Conservation (phyloP, 2,797 vertebrate genomes). For the Aeoliscus strigatus region DNA sequence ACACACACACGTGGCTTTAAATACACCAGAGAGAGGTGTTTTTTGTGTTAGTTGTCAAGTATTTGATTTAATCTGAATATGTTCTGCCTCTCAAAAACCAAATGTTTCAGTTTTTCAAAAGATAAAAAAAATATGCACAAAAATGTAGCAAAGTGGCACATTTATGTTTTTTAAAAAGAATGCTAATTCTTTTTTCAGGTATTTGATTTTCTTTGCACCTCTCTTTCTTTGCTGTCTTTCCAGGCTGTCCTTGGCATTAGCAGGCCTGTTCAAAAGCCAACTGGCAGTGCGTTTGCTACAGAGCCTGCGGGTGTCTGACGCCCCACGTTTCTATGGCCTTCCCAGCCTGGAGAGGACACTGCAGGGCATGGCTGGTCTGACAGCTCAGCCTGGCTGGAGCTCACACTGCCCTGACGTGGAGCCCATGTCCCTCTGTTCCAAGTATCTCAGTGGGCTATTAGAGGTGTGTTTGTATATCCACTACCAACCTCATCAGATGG, state of each 20-base stretch:
- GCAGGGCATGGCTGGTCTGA: conserved; percentile 86
- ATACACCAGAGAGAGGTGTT: no score
- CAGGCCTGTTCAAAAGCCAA: conserved; percentile 83
- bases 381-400: conserved; percentile 88
- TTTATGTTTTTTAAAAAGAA: background rate
- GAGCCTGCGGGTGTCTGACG: conserved; percentile 86
- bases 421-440: conserved; percentile 80
- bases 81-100: no score
- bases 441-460: conserved; percentile 87
- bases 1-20: conserved; percentile 1
- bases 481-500: conserved; percentile 18
- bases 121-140: conserved; percentile 1
- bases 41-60: background rate
- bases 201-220: conserved; percentile 23
- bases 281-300: conserved; percentile 86
- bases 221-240: conserved; percentile 28
- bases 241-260: conserved; percentile 82
- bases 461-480: no score
- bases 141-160: background rate
- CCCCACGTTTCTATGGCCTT: conserved; percentile 92
- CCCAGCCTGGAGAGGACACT: conserved; percentile 90
- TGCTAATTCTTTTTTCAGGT: conserved; percentile 3
- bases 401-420: conserved; percentile 72
- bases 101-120: no score
- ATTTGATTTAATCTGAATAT: no score